These are phyloP conservation scores for Plutella xylostella DNA, from an alignment of 2,888 invertebrate species.

Conservation along the genomic window DNA sequence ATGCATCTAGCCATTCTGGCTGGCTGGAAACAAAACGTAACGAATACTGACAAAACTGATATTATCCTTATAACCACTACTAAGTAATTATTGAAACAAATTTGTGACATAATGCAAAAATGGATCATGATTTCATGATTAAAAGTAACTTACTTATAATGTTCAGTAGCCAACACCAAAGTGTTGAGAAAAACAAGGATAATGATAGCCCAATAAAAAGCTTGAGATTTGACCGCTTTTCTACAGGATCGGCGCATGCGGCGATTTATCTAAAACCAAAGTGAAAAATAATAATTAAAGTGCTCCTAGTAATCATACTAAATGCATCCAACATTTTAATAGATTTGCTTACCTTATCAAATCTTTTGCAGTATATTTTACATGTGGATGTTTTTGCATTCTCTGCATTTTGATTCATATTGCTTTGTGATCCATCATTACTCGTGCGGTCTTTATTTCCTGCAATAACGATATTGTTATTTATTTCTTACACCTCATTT, in stretches of 20 bases:
- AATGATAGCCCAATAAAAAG: constrained; percentile 99
- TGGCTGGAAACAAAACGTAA: constrained; percentile 68
- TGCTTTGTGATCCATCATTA: constrained; percentile 49
- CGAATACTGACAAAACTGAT: not conserved
- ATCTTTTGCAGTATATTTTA: constrained; percentile 47
- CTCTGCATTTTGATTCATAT: constrained; percentile 39
- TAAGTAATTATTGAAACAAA: too few relatives aligned
- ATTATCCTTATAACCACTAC: too few relatives aligned
- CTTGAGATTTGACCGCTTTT: constrained; percentile 95
- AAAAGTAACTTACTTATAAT: constrained; percentile 72
- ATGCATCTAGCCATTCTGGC: constrained; percentile 90
- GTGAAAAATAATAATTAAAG: not conserved
- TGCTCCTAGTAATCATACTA: not conserved
- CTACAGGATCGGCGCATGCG: constrained; percentile 91
- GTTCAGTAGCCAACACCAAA: constrained; percentile 95
- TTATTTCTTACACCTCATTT: not conserved
- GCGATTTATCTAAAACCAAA: constrained; percentile 73
- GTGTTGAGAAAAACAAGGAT: constrained; percentile 98
- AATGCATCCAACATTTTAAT: not conserved
- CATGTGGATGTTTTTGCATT: constrained; percentile 71
- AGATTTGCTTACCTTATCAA: constrained; percentile 43
- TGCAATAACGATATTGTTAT: constrained; percentile 22
- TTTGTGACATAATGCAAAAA: too few relatives aligned
- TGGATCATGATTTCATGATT: too few relatives aligned
- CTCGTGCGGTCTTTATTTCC: constrained; percentile 50